Base-by-base conservation (phyloP, 2,113 vertebrate species). In the Puma concolor region DNA sequence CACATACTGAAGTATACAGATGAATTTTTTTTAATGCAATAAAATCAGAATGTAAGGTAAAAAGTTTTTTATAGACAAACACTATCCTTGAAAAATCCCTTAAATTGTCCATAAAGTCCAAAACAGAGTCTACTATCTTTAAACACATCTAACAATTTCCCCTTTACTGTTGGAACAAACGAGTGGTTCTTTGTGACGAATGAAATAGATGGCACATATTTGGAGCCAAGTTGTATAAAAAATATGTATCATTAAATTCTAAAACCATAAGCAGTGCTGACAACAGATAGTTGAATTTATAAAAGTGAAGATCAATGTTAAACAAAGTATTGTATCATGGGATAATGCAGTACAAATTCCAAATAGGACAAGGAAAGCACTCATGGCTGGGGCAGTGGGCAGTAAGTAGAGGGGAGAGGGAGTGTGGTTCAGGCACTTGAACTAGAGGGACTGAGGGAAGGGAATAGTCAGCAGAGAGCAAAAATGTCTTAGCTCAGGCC, bases 191-290 rank as follows among this genome's bases (percentile, higher is more conserved):
- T 88, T 80, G 38, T 88, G 77, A 50, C 82, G 93, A 44, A 87
- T 77, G 80, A 96, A 97, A 95, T 77, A 88, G 67, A 96, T 79
- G 36, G 82, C 33, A 79, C 91, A 52, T 67, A 82, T 60, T 81
- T 95, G 57, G 54, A 95, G 85, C 23, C 64, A 67, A 88, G 54
- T 87, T 80, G 19, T n/a, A 48, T 92, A 29, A 88, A 33, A 84
- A 97, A 92, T 79, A 48, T 83, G 36, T 83, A 74, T 93, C 85
- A 88, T 74, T 81, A 94, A 98, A 92, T 93, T 90, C 50, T 93
- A 64, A 97, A 93, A 38, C 86, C 81, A 54, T 17, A 91, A 95
- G 27, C 48, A 48, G 11, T 71, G 44, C 76, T 48, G 76, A 85
- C n/a, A 48, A 38, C 25, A 77, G 27, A 27, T n/a, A 77, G 71